These are phyloP conservation scores for Limnothrissa miodon DNA, from an alignment of 2,113 vertebrate species.

Conservation along the genomic window DNA sequence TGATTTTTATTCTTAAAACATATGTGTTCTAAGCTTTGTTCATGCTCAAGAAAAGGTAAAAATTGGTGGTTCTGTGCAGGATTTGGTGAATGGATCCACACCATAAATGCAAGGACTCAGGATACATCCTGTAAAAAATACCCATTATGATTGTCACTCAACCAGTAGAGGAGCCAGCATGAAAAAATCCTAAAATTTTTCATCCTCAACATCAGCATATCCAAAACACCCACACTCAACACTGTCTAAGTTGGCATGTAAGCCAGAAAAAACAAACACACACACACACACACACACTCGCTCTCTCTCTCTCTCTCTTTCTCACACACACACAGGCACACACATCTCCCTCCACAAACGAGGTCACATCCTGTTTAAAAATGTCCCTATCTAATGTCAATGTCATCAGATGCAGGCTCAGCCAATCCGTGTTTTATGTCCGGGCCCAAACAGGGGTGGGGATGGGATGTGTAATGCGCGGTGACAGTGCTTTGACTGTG, in stretches of 20 bases:
- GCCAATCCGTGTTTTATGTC: conserved; percentile 28
- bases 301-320: no score
- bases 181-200: not conserved
- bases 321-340: no score
- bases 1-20: not conserved
- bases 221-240: not conserved
- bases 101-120: no score
- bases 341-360: no score
- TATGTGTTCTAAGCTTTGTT: not conserved
- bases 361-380: conserved; percentile 47
- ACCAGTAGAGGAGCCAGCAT: not conserved
- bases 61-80: no score
- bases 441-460: not conserved
- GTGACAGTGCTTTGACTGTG: conserved; percentile 56
- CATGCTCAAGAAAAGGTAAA: not conserved
- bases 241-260: not conserved
- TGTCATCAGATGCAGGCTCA: conserved; percentile 48
- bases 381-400: conserved; percentile 40
- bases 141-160: not conserved
- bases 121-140: no score
- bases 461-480: conserved; percentile 49
- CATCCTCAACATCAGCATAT: not conserved
- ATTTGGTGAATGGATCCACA: no score
- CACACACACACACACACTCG: no score
- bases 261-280: not conserved